Evolutionary conservation across 1,140 invertebrate genomes (phyloP).

Genomic region (Cydia fagiglandana): DNA sequence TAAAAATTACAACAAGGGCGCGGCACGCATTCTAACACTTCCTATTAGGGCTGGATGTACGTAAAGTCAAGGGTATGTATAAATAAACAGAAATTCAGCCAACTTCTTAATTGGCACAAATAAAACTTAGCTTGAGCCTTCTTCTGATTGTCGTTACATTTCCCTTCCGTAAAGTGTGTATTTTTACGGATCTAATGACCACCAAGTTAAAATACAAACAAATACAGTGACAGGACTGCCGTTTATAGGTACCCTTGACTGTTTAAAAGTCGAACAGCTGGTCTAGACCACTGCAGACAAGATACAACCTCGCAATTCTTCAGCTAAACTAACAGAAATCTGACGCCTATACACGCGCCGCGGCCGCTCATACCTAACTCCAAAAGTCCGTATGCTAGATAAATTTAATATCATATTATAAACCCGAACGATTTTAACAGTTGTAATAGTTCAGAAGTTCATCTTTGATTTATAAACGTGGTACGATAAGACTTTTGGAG

Average conservation of each 20-base stretch:
- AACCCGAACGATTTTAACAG: neutral
- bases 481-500: neutral
- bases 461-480: neutral
- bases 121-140: neutral
- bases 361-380: neutral
- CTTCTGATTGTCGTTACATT: neutral
- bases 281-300: neutral
- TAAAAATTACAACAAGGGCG: slow-evolving; percentile 8
- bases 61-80: neutral
- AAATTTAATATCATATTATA: neutral
- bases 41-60: neutral
- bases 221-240: no score
- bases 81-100: no score
- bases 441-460: neutral
- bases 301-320: neutral
- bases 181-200: no score
- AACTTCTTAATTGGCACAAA: neutral
- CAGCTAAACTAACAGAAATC: neutral
- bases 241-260: neutral
- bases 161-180: no score
- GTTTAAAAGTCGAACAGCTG: neutral
- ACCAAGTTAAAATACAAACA: no score
- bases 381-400: neutral
- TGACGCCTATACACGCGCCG: neutral
- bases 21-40: neutral